phyloP scores from a whole-genome alignment of 2,113 vertebrate genomes.

The Fregetta grallaria region DNA sequence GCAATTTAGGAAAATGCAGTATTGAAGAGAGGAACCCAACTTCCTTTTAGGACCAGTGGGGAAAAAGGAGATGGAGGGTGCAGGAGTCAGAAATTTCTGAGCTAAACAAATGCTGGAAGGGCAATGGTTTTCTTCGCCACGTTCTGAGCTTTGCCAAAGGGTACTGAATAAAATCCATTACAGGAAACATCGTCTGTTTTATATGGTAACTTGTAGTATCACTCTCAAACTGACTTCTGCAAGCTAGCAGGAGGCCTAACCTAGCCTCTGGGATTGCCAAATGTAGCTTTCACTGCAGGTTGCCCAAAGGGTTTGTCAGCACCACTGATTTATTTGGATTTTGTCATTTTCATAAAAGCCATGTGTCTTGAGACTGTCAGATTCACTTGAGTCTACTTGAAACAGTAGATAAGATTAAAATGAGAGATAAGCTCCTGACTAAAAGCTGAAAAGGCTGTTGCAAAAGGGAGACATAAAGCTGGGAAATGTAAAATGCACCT shows the following conservation, averaged over 20 bases:
- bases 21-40: neutral
- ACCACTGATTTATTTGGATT: neutral
- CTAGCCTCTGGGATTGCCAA: neutral
- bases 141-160: neutral
- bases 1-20: neutral
- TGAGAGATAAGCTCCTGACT: neutral
- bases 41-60: neutral
- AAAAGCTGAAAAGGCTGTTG: neutral
- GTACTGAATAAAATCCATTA: neutral
- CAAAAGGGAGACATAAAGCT: neutral
- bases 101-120: neutral
- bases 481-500: neutral
- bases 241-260: neutral
- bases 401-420: neutral
- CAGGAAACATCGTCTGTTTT: neutral
- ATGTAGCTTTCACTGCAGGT: neutral
- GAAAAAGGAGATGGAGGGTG: neutral
- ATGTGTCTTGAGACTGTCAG: neutral
- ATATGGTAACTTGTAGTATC: neutral
- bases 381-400: neutral
- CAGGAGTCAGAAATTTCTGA: neutral
- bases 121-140: neutral
- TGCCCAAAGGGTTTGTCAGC: neutral
- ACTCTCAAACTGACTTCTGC: neutral
- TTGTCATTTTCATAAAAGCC: constrained; percentile 10